Evolutionary conservation across 2,888 invertebrate genomes (phyloP).

Genomic region (Callosobruchus maculatus): DNA sequence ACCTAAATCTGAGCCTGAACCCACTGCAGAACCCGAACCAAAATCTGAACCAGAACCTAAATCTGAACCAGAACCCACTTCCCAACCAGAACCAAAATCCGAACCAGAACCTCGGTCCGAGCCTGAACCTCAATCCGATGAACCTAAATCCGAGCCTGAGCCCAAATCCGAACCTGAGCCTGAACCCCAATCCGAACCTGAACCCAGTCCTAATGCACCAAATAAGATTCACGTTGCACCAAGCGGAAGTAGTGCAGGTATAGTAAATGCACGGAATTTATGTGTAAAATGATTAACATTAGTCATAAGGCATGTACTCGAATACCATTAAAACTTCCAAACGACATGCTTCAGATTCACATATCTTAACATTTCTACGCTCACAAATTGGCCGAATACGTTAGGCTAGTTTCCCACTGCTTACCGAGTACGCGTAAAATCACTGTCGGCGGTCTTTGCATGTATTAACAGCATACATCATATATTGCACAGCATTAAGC

Average conservation of each 20-base stretch:
- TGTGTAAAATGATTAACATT: not conserved
- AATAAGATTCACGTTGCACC: slow-evolving; percentile 39
- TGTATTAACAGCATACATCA: too few species aligned
- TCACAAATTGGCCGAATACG: too few species aligned
- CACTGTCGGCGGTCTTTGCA: too few species aligned
- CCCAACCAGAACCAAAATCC: slow-evolving; percentile 46
- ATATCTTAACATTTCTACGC: too few species aligned
- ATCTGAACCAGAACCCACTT: slow-evolving; percentile 48
- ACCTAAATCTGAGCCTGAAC: slow-evolving; percentile 37
- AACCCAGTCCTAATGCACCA: slow-evolving; percentile 40
- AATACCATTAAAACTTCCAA: too few species aligned
- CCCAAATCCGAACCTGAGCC: slow-evolving; percentile 42
- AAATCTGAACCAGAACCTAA: slow-evolving; percentile 49
- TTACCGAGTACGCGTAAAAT: too few species aligned
- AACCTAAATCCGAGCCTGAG: slow-evolving; percentile 50
- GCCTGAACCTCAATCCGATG: slow-evolving; percentile 49
- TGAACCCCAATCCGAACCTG: slow-evolving; percentile 46
- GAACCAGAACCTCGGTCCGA: slow-evolving; percentile 46
- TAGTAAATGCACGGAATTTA: not conserved
- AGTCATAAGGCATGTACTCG: not conserved
- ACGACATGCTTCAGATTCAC: too few species aligned
- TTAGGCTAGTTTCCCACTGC: too few species aligned
- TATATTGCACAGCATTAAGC: too few species aligned
- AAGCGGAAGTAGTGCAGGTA: slow-evolving; percentile 39
- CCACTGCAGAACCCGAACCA: slow-evolving; percentile 42